Percentiles rank a stretch among this genome's conserved stretches.
These are phyloP conservation scores for Cygnus atratus DNA, from an alignment of 2,113 vertebrate genomes.

Conservation along the genomic window DNA sequence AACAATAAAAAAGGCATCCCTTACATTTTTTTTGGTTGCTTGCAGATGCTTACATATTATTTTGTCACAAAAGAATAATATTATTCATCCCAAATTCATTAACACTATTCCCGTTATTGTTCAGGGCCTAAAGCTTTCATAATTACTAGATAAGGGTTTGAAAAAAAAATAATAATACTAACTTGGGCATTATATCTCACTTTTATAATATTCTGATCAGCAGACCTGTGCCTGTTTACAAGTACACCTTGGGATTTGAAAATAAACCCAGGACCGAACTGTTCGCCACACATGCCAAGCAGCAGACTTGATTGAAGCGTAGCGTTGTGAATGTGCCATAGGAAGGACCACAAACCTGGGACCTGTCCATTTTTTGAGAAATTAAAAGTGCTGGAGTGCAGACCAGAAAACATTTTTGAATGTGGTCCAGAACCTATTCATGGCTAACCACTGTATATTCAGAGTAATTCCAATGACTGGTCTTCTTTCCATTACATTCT, in stretches of 20 bases:
- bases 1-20: fast-evolving
- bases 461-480: not conserved
- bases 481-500: not conserved
- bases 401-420: not conserved
- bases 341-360: not conserved
- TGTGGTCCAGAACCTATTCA: not conserved
- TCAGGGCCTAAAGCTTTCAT: not conserved
- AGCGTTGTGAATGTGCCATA: not conserved
- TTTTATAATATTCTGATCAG: not conserved
- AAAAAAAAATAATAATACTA: not conserved
- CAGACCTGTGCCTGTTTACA: not conserved
- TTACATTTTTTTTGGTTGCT: not conserved
- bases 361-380: not conserved
- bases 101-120: not conserved
- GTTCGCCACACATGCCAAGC: not conserved
- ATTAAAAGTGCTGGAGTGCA: not conserved
- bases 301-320: not conserved
- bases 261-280: not conserved
- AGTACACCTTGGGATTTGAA: not conserved
- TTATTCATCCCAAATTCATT: not conserved
- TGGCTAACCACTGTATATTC: not conserved
- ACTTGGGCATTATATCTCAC: fast-evolving
- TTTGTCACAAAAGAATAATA: not conserved
- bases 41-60: not conserved
- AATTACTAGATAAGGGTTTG: not conserved